phyloP scores from a whole-genome alignment of 2,797 vertebrate genomes.

The Hylomyscus alleni region DNA sequence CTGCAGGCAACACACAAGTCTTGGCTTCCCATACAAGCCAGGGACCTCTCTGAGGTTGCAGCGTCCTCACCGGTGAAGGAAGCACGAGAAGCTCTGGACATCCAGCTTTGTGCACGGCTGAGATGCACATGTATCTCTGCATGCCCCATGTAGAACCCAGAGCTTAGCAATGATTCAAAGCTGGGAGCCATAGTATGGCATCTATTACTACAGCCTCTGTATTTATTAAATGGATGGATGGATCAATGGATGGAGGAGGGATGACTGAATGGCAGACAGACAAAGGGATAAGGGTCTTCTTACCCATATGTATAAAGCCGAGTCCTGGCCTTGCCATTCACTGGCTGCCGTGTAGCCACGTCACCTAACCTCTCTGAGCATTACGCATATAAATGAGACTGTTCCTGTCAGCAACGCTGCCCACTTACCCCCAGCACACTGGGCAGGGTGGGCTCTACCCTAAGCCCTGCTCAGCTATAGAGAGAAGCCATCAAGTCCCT shows the following conservation, averaged over 20 bases:
- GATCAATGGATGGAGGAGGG: neutral
- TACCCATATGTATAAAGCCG: neutral
- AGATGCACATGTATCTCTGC: neutral
- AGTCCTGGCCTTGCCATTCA: neutral
- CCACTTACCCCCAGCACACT: neutral
- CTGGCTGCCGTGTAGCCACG: neutral
- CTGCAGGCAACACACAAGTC: neutral
- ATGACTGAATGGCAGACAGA: neutral
- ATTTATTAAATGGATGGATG: neutral
- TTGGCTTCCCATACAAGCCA: neutral
- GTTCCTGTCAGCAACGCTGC: neutral
- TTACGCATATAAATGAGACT: neutral
- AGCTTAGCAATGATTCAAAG: neutral
- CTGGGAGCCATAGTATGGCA: too few species aligned
- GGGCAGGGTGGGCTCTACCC: neutral
- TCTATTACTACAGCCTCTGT: neutral
- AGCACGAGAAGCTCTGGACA: neutral
- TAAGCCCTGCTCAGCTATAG: neutral
- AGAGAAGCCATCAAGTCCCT: neutral
- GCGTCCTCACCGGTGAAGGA: neutral
- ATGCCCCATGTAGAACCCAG: neutral
- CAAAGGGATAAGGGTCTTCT: neutral
- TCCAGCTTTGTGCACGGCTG: neutral
- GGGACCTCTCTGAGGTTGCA: neutral
- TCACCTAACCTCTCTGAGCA: conserved; percentile 15